phyloP scores from a whole-genome alignment of 2,113 vertebrate species.

The Axis porcinus region DNA sequence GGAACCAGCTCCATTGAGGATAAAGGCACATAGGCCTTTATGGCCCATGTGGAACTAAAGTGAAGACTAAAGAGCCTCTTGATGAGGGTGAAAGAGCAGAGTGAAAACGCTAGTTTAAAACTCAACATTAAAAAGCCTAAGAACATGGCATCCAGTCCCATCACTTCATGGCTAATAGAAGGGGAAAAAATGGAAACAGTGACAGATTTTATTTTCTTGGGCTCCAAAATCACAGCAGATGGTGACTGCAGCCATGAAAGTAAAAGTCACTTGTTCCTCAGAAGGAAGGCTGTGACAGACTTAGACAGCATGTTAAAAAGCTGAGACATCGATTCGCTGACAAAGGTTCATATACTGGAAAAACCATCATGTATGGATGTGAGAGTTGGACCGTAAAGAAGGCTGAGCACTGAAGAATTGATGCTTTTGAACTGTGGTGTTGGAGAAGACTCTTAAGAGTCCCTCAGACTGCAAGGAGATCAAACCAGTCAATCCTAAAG shows the following conservation, averaged over 20 bases:
- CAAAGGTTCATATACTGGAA: neutral
- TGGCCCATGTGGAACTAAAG: neutral
- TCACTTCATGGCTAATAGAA: neutral
- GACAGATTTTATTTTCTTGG: neutral
- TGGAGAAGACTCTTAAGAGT: neutral
- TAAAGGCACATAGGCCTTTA: neutral
- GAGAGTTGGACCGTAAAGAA: neutral
- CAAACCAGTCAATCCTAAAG: neutral
- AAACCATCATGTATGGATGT: neutral
- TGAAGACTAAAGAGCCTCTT: neutral
- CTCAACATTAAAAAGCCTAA: neutral
- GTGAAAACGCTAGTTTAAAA: neutral
- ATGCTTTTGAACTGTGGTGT: neutral
- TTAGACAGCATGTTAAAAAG: neutral
- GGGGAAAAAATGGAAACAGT: neutral
- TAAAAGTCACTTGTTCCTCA: neutral
- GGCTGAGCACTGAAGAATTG: neutral
- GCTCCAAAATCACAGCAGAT: neutral
- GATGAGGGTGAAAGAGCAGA: neutral
- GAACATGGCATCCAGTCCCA: neutral
- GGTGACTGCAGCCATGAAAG: neutral
- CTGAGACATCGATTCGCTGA: neutral
- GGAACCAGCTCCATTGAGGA: neutral
- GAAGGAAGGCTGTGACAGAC: neutral
- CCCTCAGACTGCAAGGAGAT: neutral